Conservation (phyloP, 2,113 vertebrate species). For the Anolis sagrei region DNA sequence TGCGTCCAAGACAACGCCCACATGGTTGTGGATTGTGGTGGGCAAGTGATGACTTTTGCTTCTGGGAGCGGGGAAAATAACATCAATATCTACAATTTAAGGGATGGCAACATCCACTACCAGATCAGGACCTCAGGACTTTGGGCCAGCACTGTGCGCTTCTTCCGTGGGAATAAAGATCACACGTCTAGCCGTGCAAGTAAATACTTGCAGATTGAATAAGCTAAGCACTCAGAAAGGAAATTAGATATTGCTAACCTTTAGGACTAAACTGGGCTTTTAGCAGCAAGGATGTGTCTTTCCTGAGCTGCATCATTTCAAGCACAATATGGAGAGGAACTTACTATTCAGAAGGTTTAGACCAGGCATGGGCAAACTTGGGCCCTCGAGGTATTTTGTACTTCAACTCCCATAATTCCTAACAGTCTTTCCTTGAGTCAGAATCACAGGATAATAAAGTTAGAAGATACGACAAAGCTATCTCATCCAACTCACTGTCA, state of each 20-base stretch:
- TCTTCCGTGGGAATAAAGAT: not conserved
- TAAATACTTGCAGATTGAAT: not conserved
- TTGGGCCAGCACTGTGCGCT: not conserved
- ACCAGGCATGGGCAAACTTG: too few species aligned
- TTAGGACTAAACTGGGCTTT: not conserved
- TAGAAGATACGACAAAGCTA: too few species aligned
- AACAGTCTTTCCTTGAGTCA: too few species aligned
- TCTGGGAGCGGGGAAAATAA: not conserved
- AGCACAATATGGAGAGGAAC: not conserved
- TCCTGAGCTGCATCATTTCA: not conserved
- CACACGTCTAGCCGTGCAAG: fast-evolving
- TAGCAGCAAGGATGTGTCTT: not conserved
- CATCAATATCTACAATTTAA: not conserved
- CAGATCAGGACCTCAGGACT: not conserved
- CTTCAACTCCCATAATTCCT: too few species aligned
- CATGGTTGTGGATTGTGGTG: constrained; percentile 5
- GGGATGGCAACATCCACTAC: not conserved
- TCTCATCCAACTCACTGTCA: too few species aligned
- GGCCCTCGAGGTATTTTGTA: too few species aligned
- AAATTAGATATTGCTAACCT: too few species aligned
- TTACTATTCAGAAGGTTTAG: not conserved
- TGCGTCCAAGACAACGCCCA: not conserved
- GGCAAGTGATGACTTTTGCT: not conserved
- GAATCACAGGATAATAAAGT: too few species aligned
- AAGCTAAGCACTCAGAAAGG: not conserved